Conservation (phyloP, 2,888 invertebrate genomes). For the Oscheius sp. region DNA sequence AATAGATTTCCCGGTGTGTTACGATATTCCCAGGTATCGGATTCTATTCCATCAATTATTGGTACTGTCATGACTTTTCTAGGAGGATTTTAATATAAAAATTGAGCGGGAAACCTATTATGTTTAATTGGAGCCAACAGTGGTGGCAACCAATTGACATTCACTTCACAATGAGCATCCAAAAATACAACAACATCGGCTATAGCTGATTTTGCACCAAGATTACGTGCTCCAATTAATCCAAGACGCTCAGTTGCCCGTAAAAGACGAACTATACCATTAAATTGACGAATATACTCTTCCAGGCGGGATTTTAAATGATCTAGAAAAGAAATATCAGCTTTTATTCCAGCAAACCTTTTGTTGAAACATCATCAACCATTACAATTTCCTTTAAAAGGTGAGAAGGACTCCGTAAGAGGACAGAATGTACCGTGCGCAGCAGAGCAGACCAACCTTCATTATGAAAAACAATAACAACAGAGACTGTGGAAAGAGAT, state of each 20-base stretch:
- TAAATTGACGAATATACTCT: slow-evolving; percentile 84
- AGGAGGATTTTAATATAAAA: slow-evolving; percentile 51
- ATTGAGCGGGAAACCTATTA: slow-evolving; percentile 77
- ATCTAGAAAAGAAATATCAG: slow-evolving; percentile 75
- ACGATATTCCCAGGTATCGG: slow-evolving; percentile 90
- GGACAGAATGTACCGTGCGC: slow-evolving; percentile 86
- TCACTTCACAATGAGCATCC: slow-evolving; percentile 89
- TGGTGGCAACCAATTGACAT: slow-evolving; percentile 95
- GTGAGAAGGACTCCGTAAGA: slow-evolving; percentile 75
- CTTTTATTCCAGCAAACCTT: slow-evolving; percentile 70
- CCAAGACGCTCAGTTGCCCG: slow-evolving; percentile 91
- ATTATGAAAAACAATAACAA: slow-evolving; percentile 94
- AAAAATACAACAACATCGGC: slow-evolving; percentile 96
- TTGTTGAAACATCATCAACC: slow-evolving; percentile 76
- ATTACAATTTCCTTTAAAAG: slow-evolving; percentile 76
- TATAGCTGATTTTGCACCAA: slow-evolving; percentile 65
- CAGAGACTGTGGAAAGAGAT: slow-evolving; percentile 88
- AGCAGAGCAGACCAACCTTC: slow-evolving; percentile 86
- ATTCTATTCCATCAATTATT: slow-evolving; percentile 95
- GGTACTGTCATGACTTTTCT: slow-evolving; percentile 94
- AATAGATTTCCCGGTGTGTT: slow-evolving; percentile 78
- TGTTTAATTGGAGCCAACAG: slow-evolving; percentile 91
- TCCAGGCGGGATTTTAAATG: slow-evolving; percentile 87
- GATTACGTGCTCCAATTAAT: slow-evolving; percentile 82
- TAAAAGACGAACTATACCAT: slow-evolving; percentile 88